Conservation (phyloP, 2,113 vertebrate species). For the Rhinichthys klamathensis region DNA sequence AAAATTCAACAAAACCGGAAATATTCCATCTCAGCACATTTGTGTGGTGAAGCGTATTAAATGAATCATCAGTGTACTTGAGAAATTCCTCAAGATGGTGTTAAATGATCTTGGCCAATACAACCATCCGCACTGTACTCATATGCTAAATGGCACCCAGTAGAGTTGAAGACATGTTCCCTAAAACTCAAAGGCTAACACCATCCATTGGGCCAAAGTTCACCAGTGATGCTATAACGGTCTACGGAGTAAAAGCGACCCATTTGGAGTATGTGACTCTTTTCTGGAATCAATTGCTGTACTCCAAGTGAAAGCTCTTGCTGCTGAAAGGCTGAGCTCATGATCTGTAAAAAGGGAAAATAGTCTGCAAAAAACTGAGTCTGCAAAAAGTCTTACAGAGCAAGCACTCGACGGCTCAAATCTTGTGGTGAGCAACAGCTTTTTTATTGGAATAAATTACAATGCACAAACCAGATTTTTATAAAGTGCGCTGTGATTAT, state of each 20-base stretch:
- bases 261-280: slow-evolving; percentile 62
- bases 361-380: neutral
- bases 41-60: neutral
- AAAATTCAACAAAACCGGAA: neutral
- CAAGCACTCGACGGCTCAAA: neutral
- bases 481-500: neutral
- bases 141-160: slow-evolving; percentile 31
- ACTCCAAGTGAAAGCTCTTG: slow-evolving; percentile 41
- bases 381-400: neutral
- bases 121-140: neutral
- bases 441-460: slow-evolving; percentile 18
- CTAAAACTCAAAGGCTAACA: slow-evolving; percentile 28
- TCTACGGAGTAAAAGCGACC: slow-evolving; percentile 62
- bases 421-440: neutral
- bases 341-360: slow-evolving; percentile 50
- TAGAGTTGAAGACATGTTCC: neutral
- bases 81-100: slow-evolving; percentile 38
- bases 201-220: slow-evolving; percentile 62
- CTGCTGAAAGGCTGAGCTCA: slow-evolving; percentile 52
- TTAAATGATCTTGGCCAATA: slow-evolving; percentile 27
- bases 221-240: slow-evolving; percentile 60
- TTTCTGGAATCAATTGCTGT: slow-evolving; percentile 60
- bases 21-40: neutral
- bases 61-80: slow-evolving; percentile 28
- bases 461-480: neutral